These are phyloP conservation scores for Spodoptera picta DNA, from an alignment of 2,888 invertebrate genomes.

Conservation along the genomic window DNA sequence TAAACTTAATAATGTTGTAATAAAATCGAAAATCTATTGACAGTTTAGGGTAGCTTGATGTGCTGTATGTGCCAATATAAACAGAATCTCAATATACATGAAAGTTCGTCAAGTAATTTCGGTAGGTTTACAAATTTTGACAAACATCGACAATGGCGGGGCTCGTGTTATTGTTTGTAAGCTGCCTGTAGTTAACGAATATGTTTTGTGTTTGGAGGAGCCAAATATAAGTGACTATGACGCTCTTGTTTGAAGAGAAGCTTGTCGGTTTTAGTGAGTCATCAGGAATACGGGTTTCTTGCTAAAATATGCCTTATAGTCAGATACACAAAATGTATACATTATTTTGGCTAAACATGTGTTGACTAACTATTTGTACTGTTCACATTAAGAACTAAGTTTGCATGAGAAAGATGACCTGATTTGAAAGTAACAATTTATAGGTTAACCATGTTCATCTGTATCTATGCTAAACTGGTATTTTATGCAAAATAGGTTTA, in stretches of 20 bases:
- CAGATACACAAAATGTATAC: too few species aligned
- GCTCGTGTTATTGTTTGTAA: constrained; percentile 13
- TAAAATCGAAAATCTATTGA: too few species aligned
- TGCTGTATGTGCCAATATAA: background rate
- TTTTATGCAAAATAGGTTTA: too few species aligned
- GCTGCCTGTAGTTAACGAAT: background rate
- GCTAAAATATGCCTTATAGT: too few species aligned
- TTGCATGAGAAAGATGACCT: too few species aligned
- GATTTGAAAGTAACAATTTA: too few species aligned
- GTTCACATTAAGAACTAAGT: too few species aligned
- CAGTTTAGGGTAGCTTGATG: too few species aligned
- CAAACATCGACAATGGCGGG: background rate
- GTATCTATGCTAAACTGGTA: too few species aligned
- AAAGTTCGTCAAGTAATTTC: constrained; percentile 4
- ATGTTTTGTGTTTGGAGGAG: background rate
- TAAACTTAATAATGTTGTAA: too few species aligned
- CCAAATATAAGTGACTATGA: constrained; percentile 7
- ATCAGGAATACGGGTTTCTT: background rate
- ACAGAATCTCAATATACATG: constrained; percentile 3
- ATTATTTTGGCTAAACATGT: too few species aligned
- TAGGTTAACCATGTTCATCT: background rate
- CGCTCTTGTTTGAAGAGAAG: constrained; percentile 10
- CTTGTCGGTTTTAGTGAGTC: constrained; percentile 3
- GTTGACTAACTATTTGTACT: too few species aligned
- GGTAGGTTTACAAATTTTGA: constrained; percentile 6